Evolutionary conservation across 92 coral and sea anemone species (phyloP).

Genomic region (Palythoa caribaeorum): DNA sequence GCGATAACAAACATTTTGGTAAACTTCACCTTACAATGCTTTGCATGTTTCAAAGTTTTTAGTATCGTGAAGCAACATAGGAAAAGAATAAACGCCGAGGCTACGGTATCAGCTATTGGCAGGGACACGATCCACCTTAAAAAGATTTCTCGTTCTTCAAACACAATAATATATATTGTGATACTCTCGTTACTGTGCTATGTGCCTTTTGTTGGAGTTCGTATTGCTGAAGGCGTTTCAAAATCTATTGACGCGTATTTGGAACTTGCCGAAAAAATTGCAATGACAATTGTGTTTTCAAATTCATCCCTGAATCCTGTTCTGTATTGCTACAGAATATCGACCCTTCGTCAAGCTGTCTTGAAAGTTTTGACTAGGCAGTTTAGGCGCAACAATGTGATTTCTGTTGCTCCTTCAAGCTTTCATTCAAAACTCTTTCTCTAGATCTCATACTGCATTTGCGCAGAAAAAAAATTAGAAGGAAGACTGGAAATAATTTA

Average conservation of each 20-base stretch:
- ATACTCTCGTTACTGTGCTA: constrained; percentile 28
- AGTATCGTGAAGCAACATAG: constrained; percentile 12
- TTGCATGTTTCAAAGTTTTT: constrained; percentile 34
- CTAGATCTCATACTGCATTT: too few species aligned
- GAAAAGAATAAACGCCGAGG: constrained; percentile 2
- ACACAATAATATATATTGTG: constrained; percentile 32
- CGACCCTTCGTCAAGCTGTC: constrained; percentile 16
- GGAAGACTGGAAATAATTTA: not conserved
- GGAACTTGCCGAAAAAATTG: constrained; percentile 32
- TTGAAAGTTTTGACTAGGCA: constrained; percentile 5
- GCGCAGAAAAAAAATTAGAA: too few species aligned
- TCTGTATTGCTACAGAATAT: constrained; percentile 32
- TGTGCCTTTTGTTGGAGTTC: constrained; percentile 31
- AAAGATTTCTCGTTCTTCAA: constrained; percentile 27
- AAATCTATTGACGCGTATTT: not conserved
- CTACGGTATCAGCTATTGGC: not conserved
- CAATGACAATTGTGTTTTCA: constrained; percentile 41
- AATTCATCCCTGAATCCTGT: constrained; percentile 22
- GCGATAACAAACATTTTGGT: constrained; percentile 31
- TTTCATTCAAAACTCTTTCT: not conserved
- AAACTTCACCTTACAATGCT: constrained; percentile 12
- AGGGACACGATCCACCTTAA: not conserved
- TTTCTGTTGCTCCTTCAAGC: not conserved
- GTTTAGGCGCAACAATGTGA: not conserved
- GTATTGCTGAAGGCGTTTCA: constrained; percentile 20